phyloP scores from a whole-genome alignment of 2,888 invertebrate genomes.

The Chymomyza amoena region DNA sequence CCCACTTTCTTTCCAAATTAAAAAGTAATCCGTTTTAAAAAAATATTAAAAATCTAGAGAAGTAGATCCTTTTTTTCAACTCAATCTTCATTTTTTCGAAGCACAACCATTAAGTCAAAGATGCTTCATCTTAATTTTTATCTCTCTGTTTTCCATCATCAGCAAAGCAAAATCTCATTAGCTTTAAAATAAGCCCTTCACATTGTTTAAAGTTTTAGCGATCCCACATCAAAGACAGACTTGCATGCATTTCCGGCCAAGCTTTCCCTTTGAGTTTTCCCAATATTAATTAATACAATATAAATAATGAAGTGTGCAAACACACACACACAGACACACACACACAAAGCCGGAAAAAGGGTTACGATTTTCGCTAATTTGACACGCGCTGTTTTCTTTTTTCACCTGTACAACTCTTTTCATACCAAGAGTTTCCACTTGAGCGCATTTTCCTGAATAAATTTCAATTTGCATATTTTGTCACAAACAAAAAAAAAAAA shows the following conservation, averaged over 20 bases:
- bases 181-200: not conserved
- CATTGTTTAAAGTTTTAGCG: not conserved
- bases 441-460: conserved; percentile 43
- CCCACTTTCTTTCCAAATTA: too few species aligned
- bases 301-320: not conserved
- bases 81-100: too few species aligned
- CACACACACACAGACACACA: not conserved
- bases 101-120: too few species aligned
- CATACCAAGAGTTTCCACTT: conserved; percentile 48
- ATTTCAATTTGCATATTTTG: conserved; percentile 59
- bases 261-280: not conserved
- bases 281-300: not conserved
- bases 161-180: not conserved
- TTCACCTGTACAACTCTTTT: conserved; percentile 49
- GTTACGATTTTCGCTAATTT: conserved; percentile 25
- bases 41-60: too few species aligned
- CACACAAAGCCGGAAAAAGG: conserved; percentile 10
- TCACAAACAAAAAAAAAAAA: conserved; percentile 27
- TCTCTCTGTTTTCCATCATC: too few species aligned
- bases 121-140: too few species aligned
- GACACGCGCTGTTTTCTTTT: conserved; percentile 14
- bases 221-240: not conserved
- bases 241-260: not conserved
- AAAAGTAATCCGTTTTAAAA: too few species aligned
- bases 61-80: too few species aligned